Conservation (phyloP, 2,888 invertebrate genomes). For the Proisotoma minuta region DNA sequence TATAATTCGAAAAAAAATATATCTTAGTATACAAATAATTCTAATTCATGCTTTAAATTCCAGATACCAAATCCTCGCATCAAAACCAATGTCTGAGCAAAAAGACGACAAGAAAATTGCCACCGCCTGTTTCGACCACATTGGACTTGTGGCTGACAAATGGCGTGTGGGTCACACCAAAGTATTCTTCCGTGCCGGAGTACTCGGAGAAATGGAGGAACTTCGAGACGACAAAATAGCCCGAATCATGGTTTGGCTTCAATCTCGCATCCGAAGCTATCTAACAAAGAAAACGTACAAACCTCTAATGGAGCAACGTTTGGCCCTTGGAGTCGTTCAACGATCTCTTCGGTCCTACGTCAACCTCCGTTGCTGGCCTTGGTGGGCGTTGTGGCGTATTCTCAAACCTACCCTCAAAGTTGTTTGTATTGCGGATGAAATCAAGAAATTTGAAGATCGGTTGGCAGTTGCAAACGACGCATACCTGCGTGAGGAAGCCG, state of each 20-base stretch:
- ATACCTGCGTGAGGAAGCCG: slow-evolving; percentile 15
- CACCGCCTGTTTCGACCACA: slow-evolving; percentile 77
- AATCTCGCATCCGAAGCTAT: slow-evolving; percentile 40
- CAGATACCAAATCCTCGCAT: slow-evolving; percentile 98
- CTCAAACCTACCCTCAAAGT: slow-evolving; percentile 41
- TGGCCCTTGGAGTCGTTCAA: slow-evolving; percentile 38
- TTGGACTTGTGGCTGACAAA: slow-evolving; percentile 83
- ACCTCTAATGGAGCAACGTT: slow-evolving; percentile 65
- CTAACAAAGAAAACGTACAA: slow-evolving; percentile 33
- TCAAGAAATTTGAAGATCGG: slow-evolving; percentile 34
- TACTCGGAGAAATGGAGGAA: slow-evolving; percentile 57
- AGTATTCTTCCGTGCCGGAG: slow-evolving; percentile 59
- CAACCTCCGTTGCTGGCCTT: slow-evolving; percentile 37
- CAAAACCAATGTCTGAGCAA: slow-evolving; percentile 80
- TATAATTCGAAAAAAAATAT: neutral
- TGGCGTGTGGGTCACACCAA: slow-evolving; percentile 98
- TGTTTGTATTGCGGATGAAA: slow-evolving; percentile 39
- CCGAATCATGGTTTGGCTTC: slow-evolving; percentile 53
- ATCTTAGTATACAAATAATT: neutral
- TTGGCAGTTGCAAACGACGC: slow-evolving; percentile 20
- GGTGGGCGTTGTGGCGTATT: slow-evolving; percentile 39
- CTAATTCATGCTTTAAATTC: neutral
- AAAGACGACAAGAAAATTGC: slow-evolving; percentile 78
- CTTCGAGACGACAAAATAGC: slow-evolving; percentile 56
- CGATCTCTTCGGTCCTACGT: slow-evolving; percentile 33